Evolutionary conservation across 2,888 invertebrate species (phyloP), one percentile per base, ranked within the genome.

Genomic region (Ormyrus nitidulus): DNA sequence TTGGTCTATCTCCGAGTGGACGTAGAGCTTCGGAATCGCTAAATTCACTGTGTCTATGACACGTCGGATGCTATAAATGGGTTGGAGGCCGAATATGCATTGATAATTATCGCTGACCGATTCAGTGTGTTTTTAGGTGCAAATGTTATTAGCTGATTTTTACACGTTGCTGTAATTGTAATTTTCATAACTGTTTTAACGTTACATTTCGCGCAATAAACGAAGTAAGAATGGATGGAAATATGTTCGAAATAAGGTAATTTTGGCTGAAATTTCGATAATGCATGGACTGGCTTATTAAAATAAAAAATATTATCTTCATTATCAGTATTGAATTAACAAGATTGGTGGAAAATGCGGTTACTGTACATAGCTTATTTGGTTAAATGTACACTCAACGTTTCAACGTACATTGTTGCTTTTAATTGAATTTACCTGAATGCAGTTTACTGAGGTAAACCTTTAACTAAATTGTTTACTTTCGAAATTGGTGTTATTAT

Each of bases 401-500:
- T 56, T 56, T 48, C 51, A 6, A 46, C 49, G 48, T 10, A 13
- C 46, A 69, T 56, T 49, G 59, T 46, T 70, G 70, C 59, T 49
- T 70, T 59, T 70, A 59, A 70, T 70, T 70, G 54, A 70, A 70
- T 70, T 70, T 59, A 70, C 59, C 49, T 70, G 48, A 13, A 19
- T 48, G 49, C 19, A 34, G 59, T 59, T 70, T 70, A 54, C 54
- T 49, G 9, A 48, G 59, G 8, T 19, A 10, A 44, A 34, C 6
- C 49, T 19, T 70, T 70, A 59, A 59, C 58, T 70, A 44, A 59
- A 70, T 59, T 19, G 10, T 59, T 59, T 70, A 70, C 49, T 5
- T 49, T 3, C 5, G 49, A 58, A 70, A 70, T 70, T 44, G 48
- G n/a, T 19, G 59, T 59, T 59, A 70, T 70, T 44, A 46, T 70